Evolutionary conservation across 2,113 vertebrate genomes (phyloP).

Genomic region (Gobius niger): DNA sequence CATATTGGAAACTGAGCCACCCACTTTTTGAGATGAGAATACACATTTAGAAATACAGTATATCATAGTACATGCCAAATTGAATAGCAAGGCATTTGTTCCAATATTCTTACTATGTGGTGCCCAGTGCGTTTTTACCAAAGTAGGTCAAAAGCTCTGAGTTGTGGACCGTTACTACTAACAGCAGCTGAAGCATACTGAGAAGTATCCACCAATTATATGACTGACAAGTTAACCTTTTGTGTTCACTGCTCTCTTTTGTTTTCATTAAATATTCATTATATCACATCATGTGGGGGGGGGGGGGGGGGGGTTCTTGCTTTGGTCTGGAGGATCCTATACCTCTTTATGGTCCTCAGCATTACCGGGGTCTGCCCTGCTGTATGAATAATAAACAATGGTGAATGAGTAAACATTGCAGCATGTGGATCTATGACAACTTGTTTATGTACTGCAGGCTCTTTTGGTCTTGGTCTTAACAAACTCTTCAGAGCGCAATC

Average conservation of each 20-base stretch:
- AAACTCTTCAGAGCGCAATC: conserved; percentile 4
- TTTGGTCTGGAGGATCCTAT: not conserved
- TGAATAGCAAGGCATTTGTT: too few species aligned
- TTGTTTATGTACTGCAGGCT: conserved; percentile 34
- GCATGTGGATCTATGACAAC: conserved; percentile 16
- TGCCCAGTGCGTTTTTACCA: too few species aligned
- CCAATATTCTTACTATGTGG: too few species aligned
- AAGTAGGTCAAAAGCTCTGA: too few species aligned
- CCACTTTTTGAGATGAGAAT: too few species aligned
- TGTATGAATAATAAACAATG: conserved; percentile 61
- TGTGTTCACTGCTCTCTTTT: not conserved
- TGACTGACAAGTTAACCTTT: not conserved
- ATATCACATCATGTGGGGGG: not conserved
- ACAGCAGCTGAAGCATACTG: not conserved
- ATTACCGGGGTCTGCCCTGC: conserved; percentile 15
- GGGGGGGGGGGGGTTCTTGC: too few species aligned
- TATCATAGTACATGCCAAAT: too few species aligned
- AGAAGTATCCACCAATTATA: conserved; percentile 6
- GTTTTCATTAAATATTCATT: conserved; percentile 10
- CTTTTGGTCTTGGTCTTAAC: conserved; percentile 35
- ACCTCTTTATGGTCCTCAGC: conserved; percentile 17
- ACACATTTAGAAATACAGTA: too few species aligned
- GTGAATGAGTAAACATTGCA: conserved; percentile 51
- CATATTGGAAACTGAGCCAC: too few species aligned
- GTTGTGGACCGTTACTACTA: too few species aligned